A percentile compares a stretch with the other conserved stretches of the same genome.
Conservation (phyloP, 92 coral and sea anemone species). For the Zoanthus gigantus region DNA sequence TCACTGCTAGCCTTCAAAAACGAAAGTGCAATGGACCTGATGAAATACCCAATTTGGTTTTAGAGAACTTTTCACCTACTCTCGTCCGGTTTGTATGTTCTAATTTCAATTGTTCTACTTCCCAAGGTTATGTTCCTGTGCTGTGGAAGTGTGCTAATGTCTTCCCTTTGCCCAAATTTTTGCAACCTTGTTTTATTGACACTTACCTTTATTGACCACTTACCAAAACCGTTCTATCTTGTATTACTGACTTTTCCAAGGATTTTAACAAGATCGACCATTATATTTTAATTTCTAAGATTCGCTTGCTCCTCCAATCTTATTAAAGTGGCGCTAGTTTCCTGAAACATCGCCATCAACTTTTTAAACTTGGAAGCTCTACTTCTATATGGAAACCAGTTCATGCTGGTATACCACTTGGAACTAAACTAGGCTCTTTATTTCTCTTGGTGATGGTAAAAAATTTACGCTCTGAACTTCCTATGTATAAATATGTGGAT, state of each 20-base stretch:
- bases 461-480: too few relatives aligned
- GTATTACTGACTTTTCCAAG: neutral
- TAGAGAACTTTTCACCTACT: constrained; percentile 35
- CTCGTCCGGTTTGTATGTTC: constrained; percentile 15
- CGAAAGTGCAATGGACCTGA: constrained; percentile 26
- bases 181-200: neutral
- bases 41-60: constrained; percentile 49
- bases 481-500: neutral
- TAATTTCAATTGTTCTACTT: constrained; percentile 47
- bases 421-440: neutral
- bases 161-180: constrained; percentile 37
- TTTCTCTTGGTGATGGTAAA: neutral
- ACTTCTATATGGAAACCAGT: neutral
- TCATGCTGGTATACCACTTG: neutral
- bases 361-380: constrained; percentile 34
- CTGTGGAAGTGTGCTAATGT: constrained; percentile 60
- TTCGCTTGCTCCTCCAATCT: constrained; percentile 29
- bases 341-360: constrained; percentile 60
- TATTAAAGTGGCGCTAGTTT: constrained; percentile 61
- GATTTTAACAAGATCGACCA: neutral
- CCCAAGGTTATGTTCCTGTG: constrained; percentile 23
- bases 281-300: neutral
- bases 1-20: neutral
- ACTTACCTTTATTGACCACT: neutral
- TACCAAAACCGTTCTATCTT: neutral